These are phyloP conservation scores for Aldabrachelys gigantea DNA, from an alignment of 2,113 vertebrate genomes.

Conservation along the genomic window DNA sequence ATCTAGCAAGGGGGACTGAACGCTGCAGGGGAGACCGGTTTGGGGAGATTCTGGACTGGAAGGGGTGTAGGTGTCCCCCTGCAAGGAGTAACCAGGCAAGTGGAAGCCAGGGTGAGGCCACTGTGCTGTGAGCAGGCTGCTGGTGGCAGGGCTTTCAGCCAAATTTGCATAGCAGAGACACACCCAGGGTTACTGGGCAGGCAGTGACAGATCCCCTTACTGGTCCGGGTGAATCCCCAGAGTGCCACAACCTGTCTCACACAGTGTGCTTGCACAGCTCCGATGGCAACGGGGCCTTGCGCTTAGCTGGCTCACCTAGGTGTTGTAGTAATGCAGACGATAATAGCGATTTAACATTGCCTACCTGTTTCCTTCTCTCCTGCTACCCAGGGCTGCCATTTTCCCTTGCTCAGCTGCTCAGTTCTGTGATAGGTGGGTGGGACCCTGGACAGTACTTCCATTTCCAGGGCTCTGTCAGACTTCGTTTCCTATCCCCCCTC, in stretches of 20 bases:
- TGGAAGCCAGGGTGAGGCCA: background rate
- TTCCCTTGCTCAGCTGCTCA: background rate
- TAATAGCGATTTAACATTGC: background rate
- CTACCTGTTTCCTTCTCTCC: background rate
- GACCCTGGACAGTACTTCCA: background rate
- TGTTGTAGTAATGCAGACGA: background rate
- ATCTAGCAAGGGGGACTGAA: background rate
- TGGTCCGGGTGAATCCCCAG: background rate
- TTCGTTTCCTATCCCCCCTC: background rate
- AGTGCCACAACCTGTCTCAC: background rate
- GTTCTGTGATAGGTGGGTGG: background rate
- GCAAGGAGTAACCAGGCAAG: background rate
- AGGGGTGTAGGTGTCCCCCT: background rate
- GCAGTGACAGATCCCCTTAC: background rate
- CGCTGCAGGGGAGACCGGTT: too few species aligned
- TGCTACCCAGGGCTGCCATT: background rate
- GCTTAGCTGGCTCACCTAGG: constrained; percentile 25
- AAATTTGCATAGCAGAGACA: background rate
- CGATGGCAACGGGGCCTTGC: constrained; percentile 31
- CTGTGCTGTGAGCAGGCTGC: background rate
- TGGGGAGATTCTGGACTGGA: background rate
- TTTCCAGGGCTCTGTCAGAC: background rate
- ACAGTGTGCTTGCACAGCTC: background rate
- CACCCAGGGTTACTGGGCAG: background rate
- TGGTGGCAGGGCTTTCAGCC: background rate